These are phyloP conservation scores for Pinna nobilis DNA, from an alignment of 1,140 invertebrate species.

Conservation along the genomic window DNA sequence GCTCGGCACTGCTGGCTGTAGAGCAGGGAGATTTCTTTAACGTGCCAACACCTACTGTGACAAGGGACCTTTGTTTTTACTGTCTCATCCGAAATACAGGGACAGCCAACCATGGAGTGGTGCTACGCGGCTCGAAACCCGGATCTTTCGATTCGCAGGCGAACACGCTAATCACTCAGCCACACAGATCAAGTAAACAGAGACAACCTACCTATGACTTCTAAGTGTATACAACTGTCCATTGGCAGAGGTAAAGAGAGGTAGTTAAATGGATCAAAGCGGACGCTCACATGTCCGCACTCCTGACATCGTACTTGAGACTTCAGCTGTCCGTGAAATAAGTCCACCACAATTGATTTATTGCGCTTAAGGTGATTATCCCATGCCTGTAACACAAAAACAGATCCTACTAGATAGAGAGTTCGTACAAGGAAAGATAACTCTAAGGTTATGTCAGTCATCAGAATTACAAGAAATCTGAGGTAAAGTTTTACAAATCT, in stretches of 20 bases:
- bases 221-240: slow-evolving; percentile 78
- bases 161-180: no score
- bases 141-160: no score
- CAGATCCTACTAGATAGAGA: not conserved
- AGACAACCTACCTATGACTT: slow-evolving; percentile 79
- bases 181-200: no score
- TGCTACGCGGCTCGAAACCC: no score
- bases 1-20: no score
- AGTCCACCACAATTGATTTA: slow-evolving; percentile 90
- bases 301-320: slow-evolving; percentile 86
- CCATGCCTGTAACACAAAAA: slow-evolving; percentile 81
- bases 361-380: slow-evolving; percentile 86
- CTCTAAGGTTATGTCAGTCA: not conserved
- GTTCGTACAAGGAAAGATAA: not conserved
- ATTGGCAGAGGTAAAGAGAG: slow-evolving; percentile 88
- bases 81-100: no score
- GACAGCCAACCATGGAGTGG: no score
- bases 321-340: slow-evolving; percentile 93
- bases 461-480: not conserved
- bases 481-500: not conserved
- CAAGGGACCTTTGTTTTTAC: no score
- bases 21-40: no score
- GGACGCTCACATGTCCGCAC: slow-evolving; percentile 87
- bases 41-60: no score
- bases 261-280: slow-evolving; percentile 93